Evolutionary conservation across 2,113 vertebrate species (phyloP).

Genomic region (Tichodroma muraria): DNA sequence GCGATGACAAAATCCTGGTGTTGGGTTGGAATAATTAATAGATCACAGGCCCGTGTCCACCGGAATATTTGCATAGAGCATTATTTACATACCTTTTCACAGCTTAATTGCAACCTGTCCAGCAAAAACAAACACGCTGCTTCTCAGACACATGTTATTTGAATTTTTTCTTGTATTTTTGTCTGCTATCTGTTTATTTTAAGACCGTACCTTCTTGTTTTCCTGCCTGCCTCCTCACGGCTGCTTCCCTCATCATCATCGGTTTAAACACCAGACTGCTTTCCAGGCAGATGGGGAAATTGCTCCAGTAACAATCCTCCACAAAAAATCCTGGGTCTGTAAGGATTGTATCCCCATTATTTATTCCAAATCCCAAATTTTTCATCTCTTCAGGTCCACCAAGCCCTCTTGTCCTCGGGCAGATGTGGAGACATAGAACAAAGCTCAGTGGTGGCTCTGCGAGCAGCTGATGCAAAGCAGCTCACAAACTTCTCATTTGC

Average conservation of each 20-base stretch:
- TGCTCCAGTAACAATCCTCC: neutral
- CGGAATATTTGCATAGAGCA: constrained; percentile 10
- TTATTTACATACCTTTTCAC: neutral
- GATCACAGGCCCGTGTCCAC: neutral
- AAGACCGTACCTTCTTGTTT: neutral
- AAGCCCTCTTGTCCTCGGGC: neutral
- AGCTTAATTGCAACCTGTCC: neutral
- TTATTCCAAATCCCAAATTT: neutral
- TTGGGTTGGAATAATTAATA: neutral
- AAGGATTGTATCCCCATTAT: neutral
- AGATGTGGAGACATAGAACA: rapidly evolving
- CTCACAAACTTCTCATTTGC: neutral
- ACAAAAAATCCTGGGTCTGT: neutral
- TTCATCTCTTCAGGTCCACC: neutral
- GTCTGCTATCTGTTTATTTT: neutral
- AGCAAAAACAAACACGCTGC: neutral
- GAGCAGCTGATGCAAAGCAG: neutral
- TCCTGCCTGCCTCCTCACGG: neutral
- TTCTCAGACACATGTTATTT: neutral
- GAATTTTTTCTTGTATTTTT: neutral
- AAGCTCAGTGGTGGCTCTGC: neutral
- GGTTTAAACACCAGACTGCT: neutral
- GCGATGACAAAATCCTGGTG: neutral
- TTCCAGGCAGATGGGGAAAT: neutral
- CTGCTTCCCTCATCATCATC: neutral